Percentiles rank a stretch among this genome's conserved stretches.
Conservation (phyloP, 2,113 vertebrate species). For the Crotalus helleri region DNA sequence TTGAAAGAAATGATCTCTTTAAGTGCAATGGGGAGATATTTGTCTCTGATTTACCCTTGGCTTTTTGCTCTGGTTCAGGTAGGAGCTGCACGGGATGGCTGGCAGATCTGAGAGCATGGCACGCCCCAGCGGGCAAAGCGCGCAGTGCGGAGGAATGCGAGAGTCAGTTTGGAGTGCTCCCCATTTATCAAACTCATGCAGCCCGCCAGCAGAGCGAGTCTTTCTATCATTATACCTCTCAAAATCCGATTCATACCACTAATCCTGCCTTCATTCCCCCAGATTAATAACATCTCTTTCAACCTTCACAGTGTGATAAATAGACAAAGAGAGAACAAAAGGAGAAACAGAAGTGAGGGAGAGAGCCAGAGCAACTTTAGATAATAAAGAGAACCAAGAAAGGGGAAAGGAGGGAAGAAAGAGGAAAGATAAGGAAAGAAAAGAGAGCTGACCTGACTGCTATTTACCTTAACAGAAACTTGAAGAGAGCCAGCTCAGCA, state of each 20-base stretch:
- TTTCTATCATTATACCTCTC: constrained; percentile 99
- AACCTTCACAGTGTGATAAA: constrained; percentile 99
- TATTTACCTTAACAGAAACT: constrained; percentile 68
- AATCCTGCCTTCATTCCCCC: constrained; percentile 99
- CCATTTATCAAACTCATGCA: constrained; percentile 99
- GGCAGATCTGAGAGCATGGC: constrained; percentile 83
- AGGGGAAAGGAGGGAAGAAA: constrained; percentile 68
- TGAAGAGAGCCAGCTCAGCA: constrained; percentile 57
- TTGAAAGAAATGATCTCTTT: constrained; percentile 81
- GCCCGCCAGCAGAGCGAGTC: constrained; percentile 99
- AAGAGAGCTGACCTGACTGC: constrained; percentile 69
- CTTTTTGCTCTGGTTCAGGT: constrained; percentile 82
- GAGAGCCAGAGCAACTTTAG: constrained; percentile 80
- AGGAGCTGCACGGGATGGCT: constrained; percentile 78
- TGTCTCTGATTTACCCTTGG: constrained; percentile 84
- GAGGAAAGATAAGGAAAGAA: constrained; percentile 57
- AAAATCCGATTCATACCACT: constrained; percentile 99
- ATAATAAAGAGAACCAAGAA: constrained; percentile 82
- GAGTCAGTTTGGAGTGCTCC: constrained; percentile 90
- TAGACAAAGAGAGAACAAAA: constrained; percentile 99
- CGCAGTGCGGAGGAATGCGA: constrained; percentile 79
- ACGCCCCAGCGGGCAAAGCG: constrained; percentile 85
- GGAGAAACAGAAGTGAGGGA: constrained; percentile 86
- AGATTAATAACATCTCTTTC: constrained; percentile 99
- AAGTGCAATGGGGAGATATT: constrained; percentile 77